Conservation (phyloP, 1,140 invertebrate genomes). For the Phymorhynchus buccinoides region DNA sequence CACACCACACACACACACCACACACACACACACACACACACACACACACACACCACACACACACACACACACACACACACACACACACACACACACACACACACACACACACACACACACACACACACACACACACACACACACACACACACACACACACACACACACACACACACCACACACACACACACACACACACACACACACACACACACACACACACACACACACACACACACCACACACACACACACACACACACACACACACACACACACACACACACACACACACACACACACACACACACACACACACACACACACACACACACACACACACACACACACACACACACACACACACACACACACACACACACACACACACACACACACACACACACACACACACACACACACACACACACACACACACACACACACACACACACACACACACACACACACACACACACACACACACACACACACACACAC, state of each 20-base stretch:
- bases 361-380: too few species aligned
- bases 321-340: too few species aligned
- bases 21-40: too few species aligned
- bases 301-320: too few species aligned
- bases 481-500: neutral
- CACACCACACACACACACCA: too few species aligned
- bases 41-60: too few species aligned
- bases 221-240: neutral
- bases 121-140: constrained; percentile 40
- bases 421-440: too few species aligned
- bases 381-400: constrained; percentile 40
- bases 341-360: too few species aligned
- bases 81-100: too few species aligned
- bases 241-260: constrained; percentile 80
- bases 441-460: constrained; percentile 37
- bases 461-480: constrained; percentile 15
- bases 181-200: neutral
- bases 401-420: neutral
- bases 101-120: too few species aligned
- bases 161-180: neutral
- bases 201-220: constrained; percentile 7
- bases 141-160: neutral
- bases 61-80: too few species aligned
- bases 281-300: neutral
- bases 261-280: neutral